phyloP scores from a whole-genome alignment of 2,797 vertebrate genomes.

The Carcharodon carcharias region DNA sequence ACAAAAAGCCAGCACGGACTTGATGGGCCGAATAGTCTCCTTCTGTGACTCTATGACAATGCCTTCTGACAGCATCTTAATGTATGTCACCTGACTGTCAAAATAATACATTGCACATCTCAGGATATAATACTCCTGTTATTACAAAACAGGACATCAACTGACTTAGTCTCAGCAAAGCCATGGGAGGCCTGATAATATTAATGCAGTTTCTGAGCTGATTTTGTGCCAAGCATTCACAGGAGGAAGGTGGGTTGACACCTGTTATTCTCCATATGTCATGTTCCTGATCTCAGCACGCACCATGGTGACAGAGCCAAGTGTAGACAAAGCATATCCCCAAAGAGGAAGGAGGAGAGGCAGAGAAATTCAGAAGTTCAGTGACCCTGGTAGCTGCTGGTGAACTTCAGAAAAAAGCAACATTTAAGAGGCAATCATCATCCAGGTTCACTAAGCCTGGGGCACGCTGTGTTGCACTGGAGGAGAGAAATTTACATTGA shows the following conservation, averaged over 20 bases:
- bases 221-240: neutral
- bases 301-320: neutral
- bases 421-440: neutral
- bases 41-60: neutral
- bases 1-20: neutral
- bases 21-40: neutral
- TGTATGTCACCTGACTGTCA: neutral
- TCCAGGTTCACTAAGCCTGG: neutral
- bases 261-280: conserved; percentile 13
- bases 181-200: neutral
- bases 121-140: neutral
- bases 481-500: neutral
- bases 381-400: neutral
- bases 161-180: neutral
- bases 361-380: neutral
- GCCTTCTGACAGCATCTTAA: neutral
- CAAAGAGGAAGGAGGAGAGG: neutral
- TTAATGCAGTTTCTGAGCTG: neutral
- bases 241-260: neutral
- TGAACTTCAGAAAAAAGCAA: neutral
- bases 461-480: neutral
- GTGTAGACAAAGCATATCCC: neutral
- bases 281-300: neutral
- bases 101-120: neutral
- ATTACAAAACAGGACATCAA: neutral